Evolutionary conservation across 2,113 vertebrate species (phyloP), one percentile per base, ranked within the genome.

Genomic region (Bostrychus sinensis): DNA sequence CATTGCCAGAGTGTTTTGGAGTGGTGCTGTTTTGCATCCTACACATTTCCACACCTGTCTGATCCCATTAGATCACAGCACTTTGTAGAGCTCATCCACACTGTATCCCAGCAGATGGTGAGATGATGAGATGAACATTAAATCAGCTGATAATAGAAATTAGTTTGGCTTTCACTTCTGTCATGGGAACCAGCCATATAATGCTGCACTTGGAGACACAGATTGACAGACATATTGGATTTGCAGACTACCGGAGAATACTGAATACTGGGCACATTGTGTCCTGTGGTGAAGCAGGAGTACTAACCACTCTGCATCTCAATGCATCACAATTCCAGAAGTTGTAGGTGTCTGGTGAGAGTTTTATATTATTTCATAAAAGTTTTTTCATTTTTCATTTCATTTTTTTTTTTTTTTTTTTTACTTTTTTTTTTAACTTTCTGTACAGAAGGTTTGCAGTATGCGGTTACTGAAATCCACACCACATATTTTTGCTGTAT

Each of bases 41-140:
- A 20, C 7, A 5, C 46, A 12, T 78, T 58, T 67, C 38, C 65
- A 67, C 58, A 66, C 25, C 26, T 81, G 77, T 83, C 75, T 70
- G 66, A 66, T 82, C 28, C 17, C 32, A 41, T 81, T 81, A 78
- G 19, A 66, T 28, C 59, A 16, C 55, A 58, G 55, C 75, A 56
- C 32, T 11, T 48, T 64, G 51, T 55, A 20, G 30, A 28, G 43
- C 73, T 60, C 68, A 22, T 56, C 20, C 41, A 16, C 12, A 20
- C 19, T 25, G 22, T 34, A 8, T 34, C 7, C 11, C 62, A 70
- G 65, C 81, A 82, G 79, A 76, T 80, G 81, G 79, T 60, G 63
- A 59, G 39, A 77, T 80, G 70, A 80, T 78, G 55, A 76, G 76
- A 75, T 83, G 25, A 63, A 55, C 66, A 57, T 76, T 69, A 65